A percentile compares a stretch with the other conserved stretches of the same genome.
phyloP scores from a whole-genome alignment of 2,888 invertebrate species.

The Drosophila anomalata region DNA sequence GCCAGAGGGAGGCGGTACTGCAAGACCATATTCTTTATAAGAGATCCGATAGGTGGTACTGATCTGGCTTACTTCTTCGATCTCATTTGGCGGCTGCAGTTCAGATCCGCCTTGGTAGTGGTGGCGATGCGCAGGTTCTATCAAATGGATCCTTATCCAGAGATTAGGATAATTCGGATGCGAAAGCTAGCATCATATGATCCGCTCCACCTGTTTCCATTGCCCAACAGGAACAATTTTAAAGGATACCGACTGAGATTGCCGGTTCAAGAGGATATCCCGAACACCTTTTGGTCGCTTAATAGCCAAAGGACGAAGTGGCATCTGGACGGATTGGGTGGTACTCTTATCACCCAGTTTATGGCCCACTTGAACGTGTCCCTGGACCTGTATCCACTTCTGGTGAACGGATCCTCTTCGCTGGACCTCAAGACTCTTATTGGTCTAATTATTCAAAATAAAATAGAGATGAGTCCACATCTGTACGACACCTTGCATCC shows the following conservation, averaged over 20 bases:
- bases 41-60: not conserved
- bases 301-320: not conserved
- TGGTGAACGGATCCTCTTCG: slow-evolving; percentile 55
- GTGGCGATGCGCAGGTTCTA: slow-evolving; percentile 44
- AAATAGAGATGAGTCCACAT: slow-evolving; percentile 63
- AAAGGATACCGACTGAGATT: slow-evolving; percentile 57
- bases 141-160: slow-evolving; percentile 67
- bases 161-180: slow-evolving; percentile 40
- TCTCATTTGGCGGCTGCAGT: slow-evolving; percentile 56
- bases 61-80: slow-evolving; percentile 49
- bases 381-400: slow-evolving; percentile 46
- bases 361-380: slow-evolving; percentile 62
- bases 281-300: slow-evolving; percentile 61
- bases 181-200: slow-evolving; percentile 8
- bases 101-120: slow-evolving; percentile 58
- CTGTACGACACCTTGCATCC: slow-evolving; percentile 52
- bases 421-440: slow-evolving; percentile 51
- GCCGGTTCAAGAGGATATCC: slow-evolving; percentile 67
- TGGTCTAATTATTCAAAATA: slow-evolving; percentile 34
- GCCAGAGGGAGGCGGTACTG: slow-evolving; percentile 52
- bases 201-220: slow-evolving; percentile 52
- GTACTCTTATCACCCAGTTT: slow-evolving; percentile 48
- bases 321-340: slow-evolving; percentile 57
- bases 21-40: slow-evolving; percentile 53
- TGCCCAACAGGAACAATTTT: slow-evolving; percentile 28